A percentile compares a stretch with the other conserved stretches of the same genome.
Evolutionary conservation across 2,888 invertebrate species (phyloP).

Genomic region (Phengaris arion): DNA sequence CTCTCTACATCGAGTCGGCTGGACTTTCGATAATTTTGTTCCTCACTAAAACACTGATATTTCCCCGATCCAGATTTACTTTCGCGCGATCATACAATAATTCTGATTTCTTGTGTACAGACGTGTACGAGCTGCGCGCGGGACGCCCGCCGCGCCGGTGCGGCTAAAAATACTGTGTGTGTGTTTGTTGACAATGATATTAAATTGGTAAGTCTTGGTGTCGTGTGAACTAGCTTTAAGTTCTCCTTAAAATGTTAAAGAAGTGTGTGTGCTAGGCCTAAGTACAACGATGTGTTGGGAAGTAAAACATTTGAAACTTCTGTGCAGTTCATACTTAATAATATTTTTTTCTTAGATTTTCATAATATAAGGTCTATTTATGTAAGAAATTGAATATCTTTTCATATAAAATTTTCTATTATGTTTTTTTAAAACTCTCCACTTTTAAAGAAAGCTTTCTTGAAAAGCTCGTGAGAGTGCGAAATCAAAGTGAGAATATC

Average conservation of each 20-base stretch:
- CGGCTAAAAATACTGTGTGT: constrained; percentile 45
- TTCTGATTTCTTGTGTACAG: constrained; percentile 44
- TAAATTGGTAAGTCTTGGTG: constrained; percentile 60
- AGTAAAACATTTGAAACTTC: background rate
- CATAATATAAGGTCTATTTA: too few relatives aligned
- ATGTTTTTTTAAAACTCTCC: too few relatives aligned
- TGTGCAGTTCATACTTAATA: background rate
- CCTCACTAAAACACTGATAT: constrained; percentile 60
- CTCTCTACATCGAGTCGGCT: background rate
- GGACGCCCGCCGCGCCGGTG: constrained; percentile 49
- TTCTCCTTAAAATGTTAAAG: background rate
- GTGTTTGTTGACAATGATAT: constrained; percentile 59
- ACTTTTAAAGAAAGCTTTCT: too few relatives aligned
- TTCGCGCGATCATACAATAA: constrained; percentile 50
- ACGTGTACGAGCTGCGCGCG: constrained; percentile 50
- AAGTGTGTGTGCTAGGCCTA: background rate
- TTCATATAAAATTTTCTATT: too few relatives aligned
- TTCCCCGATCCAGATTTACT: constrained; percentile 63
- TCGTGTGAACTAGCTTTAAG: constrained; percentile 22
- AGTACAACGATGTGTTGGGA: background rate
- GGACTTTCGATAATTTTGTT: constrained; percentile 42
- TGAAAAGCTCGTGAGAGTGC: background rate
- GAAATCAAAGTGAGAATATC: background rate
- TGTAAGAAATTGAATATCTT: too few relatives aligned
- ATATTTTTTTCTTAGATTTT: too few relatives aligned